phyloP scores from a whole-genome alignment of 2,797 vertebrate species.

The Setipinna tenuifilis region DNA sequence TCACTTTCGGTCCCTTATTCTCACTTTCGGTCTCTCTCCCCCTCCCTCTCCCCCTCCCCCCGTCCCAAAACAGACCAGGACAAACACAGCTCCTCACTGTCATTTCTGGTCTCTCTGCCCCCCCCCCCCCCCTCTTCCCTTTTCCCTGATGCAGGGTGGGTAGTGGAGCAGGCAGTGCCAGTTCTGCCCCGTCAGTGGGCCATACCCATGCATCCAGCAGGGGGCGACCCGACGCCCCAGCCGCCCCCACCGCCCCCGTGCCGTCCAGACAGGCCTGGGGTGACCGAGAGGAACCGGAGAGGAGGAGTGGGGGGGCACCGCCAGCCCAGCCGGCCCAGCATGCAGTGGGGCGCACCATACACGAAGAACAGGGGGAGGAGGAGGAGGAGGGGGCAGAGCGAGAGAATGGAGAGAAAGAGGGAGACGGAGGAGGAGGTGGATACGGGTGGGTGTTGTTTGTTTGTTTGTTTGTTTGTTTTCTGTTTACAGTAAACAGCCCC shows the following conservation, averaged over 20 bases:
- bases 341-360: neutral
- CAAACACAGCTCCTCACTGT: no score
- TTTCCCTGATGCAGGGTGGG: slow-evolving; percentile 35
- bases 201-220: slow-evolving; percentile 44
- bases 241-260: slow-evolving; percentile 64
- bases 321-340: neutral
- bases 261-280: slow-evolving; percentile 77
- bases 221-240: slow-evolving; percentile 47
- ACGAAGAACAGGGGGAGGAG: neutral
- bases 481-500: neutral
- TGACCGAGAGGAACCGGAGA: slow-evolving; percentile 53
- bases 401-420: slow-evolving; percentile 37
- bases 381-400: slow-evolving; percentile 32
- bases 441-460: neutral
- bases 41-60: no score
- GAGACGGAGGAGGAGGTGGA: slow-evolving; percentile 33
- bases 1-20: no score
- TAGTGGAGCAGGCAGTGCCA: slow-evolving; percentile 44
- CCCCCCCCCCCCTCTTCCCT: no score
- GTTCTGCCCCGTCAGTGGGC: slow-evolving; percentile 20
- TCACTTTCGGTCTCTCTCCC: no score
- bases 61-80: no score
- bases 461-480: neutral
- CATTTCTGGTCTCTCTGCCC: no score
- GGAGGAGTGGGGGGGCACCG: slow-evolving; percentile 18